phyloP scores from a whole-genome alignment of 2,797 vertebrate species.

The Dromococcyx pavoninus region DNA sequence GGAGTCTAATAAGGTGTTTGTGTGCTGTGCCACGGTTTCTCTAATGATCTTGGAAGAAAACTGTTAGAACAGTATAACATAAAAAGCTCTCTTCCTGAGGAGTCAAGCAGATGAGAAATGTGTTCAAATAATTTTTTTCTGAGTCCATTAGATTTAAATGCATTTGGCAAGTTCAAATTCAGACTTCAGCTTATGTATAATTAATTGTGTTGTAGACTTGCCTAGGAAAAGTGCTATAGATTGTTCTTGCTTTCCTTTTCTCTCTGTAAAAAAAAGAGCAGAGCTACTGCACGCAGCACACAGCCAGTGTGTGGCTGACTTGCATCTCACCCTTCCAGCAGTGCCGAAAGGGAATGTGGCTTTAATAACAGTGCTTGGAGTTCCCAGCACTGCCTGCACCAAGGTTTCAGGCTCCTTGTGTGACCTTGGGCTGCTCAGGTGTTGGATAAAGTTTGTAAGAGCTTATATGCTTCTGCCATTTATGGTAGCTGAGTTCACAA shows the following conservation, averaged over 20 bases:
- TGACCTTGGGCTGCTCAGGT: not conserved
- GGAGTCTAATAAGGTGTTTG: not conserved
- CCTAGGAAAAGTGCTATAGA: not conserved
- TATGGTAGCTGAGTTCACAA: not conserved
- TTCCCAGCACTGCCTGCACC: not conserved
- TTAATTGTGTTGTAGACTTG: not conserved
- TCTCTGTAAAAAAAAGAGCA: not conserved
- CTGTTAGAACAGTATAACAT: not conserved
- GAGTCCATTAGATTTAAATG: not conserved
- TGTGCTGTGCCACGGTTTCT: not conserved
- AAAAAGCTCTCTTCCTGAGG: not conserved
- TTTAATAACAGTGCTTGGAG: not conserved
- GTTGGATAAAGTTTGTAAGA: not conserved
- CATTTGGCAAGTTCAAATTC: not conserved
- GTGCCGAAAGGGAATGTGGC: not conserved
- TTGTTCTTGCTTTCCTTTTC: not conserved
- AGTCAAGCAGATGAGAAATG: not conserved
- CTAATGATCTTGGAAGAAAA: not conserved
- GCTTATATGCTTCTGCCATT: not conserved
- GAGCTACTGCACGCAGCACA: not conserved
- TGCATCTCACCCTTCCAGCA: not conserved
- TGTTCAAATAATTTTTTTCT: not conserved
- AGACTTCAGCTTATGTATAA: not conserved
- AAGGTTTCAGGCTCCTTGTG: fast-evolving
- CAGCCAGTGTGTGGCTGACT: not conserved